These are phyloP conservation scores for Choristoneura fumiferana DNA, from an alignment of 1,140 invertebrate species.

Conservation along the genomic window DNA sequence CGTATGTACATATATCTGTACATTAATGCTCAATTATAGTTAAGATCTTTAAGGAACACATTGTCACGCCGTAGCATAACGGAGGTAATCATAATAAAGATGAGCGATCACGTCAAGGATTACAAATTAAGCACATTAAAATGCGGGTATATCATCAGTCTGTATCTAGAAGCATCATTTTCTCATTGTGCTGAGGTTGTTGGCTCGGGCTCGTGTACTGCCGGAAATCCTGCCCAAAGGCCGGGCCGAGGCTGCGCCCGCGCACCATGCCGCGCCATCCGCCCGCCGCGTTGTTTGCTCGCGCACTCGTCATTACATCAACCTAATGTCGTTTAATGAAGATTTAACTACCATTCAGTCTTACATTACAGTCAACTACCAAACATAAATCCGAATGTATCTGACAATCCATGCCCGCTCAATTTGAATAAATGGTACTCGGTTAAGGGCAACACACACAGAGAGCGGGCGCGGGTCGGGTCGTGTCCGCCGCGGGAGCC, in stretches of 20 bases:
- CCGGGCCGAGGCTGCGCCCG: constrained; percentile 50
- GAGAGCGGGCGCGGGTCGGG: too few relatives aligned
- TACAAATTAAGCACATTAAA: neutral
- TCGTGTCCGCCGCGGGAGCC: too few relatives aligned
- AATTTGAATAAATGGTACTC: neutral
- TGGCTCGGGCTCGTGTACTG: constrained; percentile 36
- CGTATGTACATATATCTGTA: too few relatives aligned
- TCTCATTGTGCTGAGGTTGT: constrained; percentile 20
- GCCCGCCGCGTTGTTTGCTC: constrained; percentile 1
- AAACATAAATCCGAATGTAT: constrained; percentile 16
- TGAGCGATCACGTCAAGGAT: constrained; percentile 10
- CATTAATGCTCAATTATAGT: too few relatives aligned
- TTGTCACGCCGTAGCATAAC: neutral
- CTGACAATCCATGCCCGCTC: constrained; percentile 13
- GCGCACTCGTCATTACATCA: neutral
- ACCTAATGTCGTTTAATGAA: constrained; percentile 15
- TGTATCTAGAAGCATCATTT: constrained; percentile 8
- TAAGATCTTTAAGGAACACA: neutral
- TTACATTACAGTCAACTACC: neutral
- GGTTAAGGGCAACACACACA: too few relatives aligned
- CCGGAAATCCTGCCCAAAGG: constrained; percentile 71
- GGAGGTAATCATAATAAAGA: neutral
- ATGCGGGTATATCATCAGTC: constrained; percentile 7
- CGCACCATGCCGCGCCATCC: constrained; percentile 4
- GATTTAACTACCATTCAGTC: constrained; percentile 7